Base-by-base conservation (phyloP, 2,888 invertebrate genomes). In the Leptura quadrifasciata region DNA sequence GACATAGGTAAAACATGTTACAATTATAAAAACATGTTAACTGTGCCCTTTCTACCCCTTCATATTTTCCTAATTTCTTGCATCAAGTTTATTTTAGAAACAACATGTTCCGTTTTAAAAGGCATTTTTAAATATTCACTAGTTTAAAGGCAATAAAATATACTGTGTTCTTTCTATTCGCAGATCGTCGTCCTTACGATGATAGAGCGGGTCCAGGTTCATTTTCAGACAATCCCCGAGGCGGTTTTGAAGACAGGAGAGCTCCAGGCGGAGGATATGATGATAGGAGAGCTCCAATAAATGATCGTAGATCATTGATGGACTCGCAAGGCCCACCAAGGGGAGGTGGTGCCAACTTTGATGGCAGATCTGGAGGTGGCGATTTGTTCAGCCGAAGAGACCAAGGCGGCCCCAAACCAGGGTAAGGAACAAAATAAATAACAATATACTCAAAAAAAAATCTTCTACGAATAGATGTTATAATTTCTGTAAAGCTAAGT, bases 361-460 rank as follows among this genome's bases (percentile, higher is more conserved):
- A 77, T 31, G 79, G 81, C 76, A 84, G 79, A 64, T 77, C 76
- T 10, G 80, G 82, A 27, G 79, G 76, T 31, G 84, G 80, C 63
- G 88, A 88, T 79, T 86, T 89, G 79, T 89, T 85, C 79, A 88
- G 88, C 77, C 79, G 88, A 31, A 79, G 89, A 74, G 89, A 88
- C 75, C 78, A 80, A 24, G 84, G 70, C 27, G 80, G 76, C n/a
- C 71, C 77, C 9, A 78, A 80, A 67, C 21, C 65, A 20, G 61
- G 71, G 76, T 76, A 68, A 72, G 72, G 57, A 55, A n/a, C 24
- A 39, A 60, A 57, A 54, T n/a, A 54, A 12, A 52, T n/a, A 12
- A 6, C n/a, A n/a, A n/a, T n/a, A n/a, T n/a, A n/a, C n/a, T n/a
- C n/a, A n/a, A n/a, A n/a, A n/a, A n/a, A n/a, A n/a, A n/a, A n/a